Evolutionary conservation across 2,797 vertebrate species (phyloP).

Genomic region (Urophycis tenuis): DNA sequence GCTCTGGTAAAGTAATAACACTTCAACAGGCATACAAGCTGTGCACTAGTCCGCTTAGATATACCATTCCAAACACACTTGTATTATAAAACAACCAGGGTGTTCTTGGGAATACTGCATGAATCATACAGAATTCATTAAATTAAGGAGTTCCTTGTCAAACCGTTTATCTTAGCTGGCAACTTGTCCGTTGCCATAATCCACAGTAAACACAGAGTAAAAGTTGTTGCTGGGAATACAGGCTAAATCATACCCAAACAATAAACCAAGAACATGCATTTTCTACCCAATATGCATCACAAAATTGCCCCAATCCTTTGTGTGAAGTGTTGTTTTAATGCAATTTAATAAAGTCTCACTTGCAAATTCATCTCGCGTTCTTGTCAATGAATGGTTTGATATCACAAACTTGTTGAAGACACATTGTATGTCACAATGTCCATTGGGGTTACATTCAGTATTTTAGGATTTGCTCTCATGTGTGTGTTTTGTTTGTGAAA

Average conservation of each 20-base stretch:
- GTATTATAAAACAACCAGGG: constrained; percentile 25
- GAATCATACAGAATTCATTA: constrained; percentile 15
- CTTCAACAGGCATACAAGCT: constrained; percentile 53
- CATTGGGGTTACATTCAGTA: not conserved
- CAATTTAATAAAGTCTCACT: not conserved
- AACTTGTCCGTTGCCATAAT: not conserved
- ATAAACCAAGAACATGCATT: not conserved
- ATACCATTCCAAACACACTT: constrained; percentile 43
- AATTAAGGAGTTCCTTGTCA: not conserved
- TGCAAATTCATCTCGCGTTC: not conserved
- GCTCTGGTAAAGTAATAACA: constrained; percentile 50
- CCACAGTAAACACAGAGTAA: not conserved
- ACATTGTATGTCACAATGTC: not conserved
- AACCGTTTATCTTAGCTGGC: not conserved
- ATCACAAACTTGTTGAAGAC: not conserved
- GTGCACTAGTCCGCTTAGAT: constrained; percentile 36
- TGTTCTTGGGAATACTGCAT: constrained; percentile 15
- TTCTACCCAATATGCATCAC: not conserved
- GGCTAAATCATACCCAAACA: not conserved
- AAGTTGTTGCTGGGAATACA: not conserved
- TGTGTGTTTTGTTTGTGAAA: not conserved
- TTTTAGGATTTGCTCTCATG: not conserved
- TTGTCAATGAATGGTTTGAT: not conserved
- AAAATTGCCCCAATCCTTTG: not conserved
- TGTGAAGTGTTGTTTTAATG: not conserved